Percentiles rank a stretch among this genome's conserved stretches.
Conservation (phyloP, 2,797 vertebrate genomes). For the Alcedo atthis region DNA sequence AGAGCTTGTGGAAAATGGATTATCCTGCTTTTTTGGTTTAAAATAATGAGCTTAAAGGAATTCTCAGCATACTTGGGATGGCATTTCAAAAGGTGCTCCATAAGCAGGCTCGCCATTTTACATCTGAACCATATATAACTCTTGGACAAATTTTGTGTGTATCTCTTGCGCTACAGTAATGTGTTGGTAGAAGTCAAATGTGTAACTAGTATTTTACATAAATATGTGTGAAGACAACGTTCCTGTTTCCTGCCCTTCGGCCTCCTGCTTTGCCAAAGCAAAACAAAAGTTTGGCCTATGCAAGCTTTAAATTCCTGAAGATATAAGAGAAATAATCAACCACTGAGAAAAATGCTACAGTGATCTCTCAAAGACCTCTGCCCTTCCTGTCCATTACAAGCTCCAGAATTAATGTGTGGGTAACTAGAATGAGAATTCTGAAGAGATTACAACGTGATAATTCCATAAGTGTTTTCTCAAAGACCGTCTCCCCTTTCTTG, state of each 20-base stretch:
- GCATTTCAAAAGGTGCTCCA: background rate
- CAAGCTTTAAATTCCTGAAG: constrained; percentile 55
- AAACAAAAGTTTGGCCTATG: constrained; percentile 36
- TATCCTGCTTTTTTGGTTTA: background rate
- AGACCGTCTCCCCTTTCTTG: background rate
- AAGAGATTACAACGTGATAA: background rate
- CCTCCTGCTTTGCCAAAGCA: constrained; percentile 18
- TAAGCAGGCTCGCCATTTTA: background rate
- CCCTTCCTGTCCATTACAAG: background rate
- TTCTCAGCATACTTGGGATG: background rate
- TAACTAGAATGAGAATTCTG: background rate
- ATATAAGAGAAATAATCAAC: constrained; percentile 37
- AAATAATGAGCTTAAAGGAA: background rate
- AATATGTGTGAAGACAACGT: background rate
- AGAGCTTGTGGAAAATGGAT: background rate
- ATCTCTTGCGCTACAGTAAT: background rate
- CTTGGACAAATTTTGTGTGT: background rate
- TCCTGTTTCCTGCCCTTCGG: constrained; percentile 17
- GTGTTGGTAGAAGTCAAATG: background rate
- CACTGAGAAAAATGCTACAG: background rate
- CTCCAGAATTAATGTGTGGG: background rate
- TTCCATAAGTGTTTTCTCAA: background rate
- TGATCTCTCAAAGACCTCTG: background rate
- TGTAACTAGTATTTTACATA: background rate
- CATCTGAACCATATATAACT: background rate